These are phyloP conservation scores for Drosophila aff. DNA, from an alignment of 1,140 invertebrate genomes.

Conservation along the genomic window DNA sequence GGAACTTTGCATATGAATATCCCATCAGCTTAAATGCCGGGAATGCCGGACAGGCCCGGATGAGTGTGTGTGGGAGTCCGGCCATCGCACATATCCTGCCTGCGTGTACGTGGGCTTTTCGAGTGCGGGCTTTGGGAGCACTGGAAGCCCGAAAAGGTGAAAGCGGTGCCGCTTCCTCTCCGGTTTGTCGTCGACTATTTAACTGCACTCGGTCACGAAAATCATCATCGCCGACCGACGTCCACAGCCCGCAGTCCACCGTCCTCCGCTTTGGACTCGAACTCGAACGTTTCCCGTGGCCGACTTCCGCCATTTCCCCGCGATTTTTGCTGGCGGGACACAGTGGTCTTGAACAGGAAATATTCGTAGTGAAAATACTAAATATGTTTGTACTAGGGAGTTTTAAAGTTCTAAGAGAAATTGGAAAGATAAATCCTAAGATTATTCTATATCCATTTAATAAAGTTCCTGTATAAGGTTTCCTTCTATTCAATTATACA, in stretches of 20 bases:
- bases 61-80: constrained; percentile 3
- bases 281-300: constrained; percentile 59
- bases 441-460: not conserved
- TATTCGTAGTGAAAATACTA: not conserved
- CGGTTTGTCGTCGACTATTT: constrained; percentile 75
- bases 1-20: constrained; percentile 40
- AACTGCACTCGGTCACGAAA: constrained; percentile 83
- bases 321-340: not conserved
- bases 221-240: constrained; percentile 60
- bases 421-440: not conserved
- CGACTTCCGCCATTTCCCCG: constrained; percentile 31
- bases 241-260: constrained; percentile 28
- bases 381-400: not conserved
- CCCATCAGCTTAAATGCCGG: constrained; percentile 58
- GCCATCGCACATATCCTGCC: constrained; percentile 43
- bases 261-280: constrained; percentile 20
- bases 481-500: not conserved
- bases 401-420: not conserved
- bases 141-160: constrained; percentile 52
- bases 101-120: constrained; percentile 11
- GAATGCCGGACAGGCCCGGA: constrained; percentile 7
- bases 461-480: not conserved
- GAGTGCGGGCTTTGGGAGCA: constrained; percentile 30
- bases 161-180: constrained; percentile 53
- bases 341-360: constrained; percentile 19